Percentiles rank a stretch among this genome's conserved stretches.
These are phyloP conservation scores for Mystacides longicornis DNA, from an alignment of 2,888 invertebrate species.

Conservation along the genomic window DNA sequence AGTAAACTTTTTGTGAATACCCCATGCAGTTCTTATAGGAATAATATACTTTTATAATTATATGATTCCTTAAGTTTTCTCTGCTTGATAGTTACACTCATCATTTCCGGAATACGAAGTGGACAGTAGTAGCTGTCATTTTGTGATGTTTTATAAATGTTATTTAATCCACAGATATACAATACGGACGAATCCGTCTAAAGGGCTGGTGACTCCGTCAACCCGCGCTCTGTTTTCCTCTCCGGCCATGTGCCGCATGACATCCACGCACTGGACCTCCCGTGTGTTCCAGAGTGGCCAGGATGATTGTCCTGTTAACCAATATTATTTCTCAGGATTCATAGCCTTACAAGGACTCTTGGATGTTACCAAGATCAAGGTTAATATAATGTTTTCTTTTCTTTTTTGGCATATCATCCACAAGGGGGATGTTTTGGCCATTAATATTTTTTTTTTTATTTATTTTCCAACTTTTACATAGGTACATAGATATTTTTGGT, in stretches of 20 bases:
- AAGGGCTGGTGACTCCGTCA: conserved; percentile 53
- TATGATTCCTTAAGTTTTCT: too few species aligned
- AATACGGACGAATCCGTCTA: conserved; percentile 64
- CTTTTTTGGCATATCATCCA: too few species aligned
- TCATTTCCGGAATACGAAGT: not conserved
- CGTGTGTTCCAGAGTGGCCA: conserved; percentile 57
- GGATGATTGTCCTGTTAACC: conserved; percentile 64
- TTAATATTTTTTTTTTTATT: too few species aligned
- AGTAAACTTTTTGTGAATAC: too few species aligned
- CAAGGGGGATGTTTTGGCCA: too few species aligned
- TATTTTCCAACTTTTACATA: too few species aligned
- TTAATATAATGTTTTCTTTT: conserved; percentile 32
- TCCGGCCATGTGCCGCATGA: conserved; percentile 60
- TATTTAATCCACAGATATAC: conserved; percentile 49
- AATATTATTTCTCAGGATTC: conserved; percentile 72
- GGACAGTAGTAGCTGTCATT: not conserved
- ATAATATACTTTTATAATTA: too few species aligned
- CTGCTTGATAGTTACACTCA: too few species aligned
- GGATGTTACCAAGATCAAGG: conserved; percentile 66
- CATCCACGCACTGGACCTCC: conserved; percentile 50
- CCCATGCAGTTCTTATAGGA: too few species aligned
- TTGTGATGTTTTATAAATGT: not conserved
- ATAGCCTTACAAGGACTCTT: conserved; percentile 63
- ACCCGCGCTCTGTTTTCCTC: conserved; percentile 59
- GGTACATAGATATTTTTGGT: too few species aligned